Evolutionary conservation across 2,888 invertebrate species (phyloP), one percentile per base, ranked within the genome.

Genomic region (Xylophagus ater): DNA sequence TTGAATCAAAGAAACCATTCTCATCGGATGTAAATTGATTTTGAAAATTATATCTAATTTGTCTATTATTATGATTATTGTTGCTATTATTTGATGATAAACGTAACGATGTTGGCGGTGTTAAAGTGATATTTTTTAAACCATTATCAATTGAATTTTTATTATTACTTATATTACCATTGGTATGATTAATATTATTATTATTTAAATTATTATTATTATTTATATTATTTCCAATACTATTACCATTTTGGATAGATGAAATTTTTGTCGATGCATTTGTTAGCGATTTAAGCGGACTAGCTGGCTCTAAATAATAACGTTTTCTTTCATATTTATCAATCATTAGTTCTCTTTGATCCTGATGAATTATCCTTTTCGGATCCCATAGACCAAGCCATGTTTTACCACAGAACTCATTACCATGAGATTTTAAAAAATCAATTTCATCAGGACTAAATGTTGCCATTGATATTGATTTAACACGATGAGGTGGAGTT

Each of bases 391-490:
- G 70, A 7, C 92, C 94, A 53, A 97, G 70, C 92, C 93, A 97
- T 52, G 90, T 83, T 63, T 82, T 80, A 57, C 81, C 76, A 66
- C 94, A 94, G 57, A 85, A 80, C 72, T 93, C 90, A 67, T 97
- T 97, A 51, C 97, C 96, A 63, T 83, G 80, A 48, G 75, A 71
- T 68, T 81, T 83, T 50, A 97, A 73, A 57, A 87, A 80, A 57
- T 93, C 90, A 58, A 97, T 81, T 69, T 97, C 97, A 54, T 96
- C 96, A 52, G 81, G 78, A 43, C 87, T 88, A 67, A 96, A 97
- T 53, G 89, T 90, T 46, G 96, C 90, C 94, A 97, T 96, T 24
- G 94, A 94, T 57, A 97, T 94, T 37, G 96, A 96, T 69, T 97
- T 97, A 47, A 97, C 93, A 49, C 97, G 78, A 67, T 97, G 96